Percentiles rank a stretch among this genome's conserved stretches.
phyloP scores from a whole-genome alignment of 2,113 vertebrate species.

The Cnemophilus loriae region DNA sequence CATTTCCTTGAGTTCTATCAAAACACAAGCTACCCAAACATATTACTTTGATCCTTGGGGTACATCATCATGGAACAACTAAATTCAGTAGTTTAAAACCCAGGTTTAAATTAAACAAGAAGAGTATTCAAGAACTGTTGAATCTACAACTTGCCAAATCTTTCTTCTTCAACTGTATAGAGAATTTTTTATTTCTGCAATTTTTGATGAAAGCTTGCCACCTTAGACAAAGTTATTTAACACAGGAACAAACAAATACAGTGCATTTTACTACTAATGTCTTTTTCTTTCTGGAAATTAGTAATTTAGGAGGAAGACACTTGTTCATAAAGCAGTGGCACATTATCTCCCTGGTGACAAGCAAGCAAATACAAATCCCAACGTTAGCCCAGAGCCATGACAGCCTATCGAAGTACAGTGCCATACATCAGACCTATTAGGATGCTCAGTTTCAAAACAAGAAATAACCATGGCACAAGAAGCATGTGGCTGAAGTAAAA shows the following conservation, averaged over 20 bases:
- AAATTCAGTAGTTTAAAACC: not conserved
- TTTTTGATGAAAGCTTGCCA: not conserved
- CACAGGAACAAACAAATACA: accelerated
- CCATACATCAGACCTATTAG: not conserved
- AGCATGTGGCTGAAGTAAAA: not conserved
- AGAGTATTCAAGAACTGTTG: not conserved
- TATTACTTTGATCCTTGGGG: not conserved
- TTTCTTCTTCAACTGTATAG: not conserved
- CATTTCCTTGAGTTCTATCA: not conserved
- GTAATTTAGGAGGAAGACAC: not conserved
- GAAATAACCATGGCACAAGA: not conserved
- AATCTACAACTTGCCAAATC: not conserved
- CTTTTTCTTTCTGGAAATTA: not conserved
- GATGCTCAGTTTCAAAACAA: not conserved
- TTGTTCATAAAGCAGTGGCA: not conserved
- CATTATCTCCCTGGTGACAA: not conserved
- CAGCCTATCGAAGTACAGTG: not conserved
- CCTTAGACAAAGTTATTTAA: not conserved
- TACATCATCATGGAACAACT: not conserved
- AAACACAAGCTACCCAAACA: not conserved
- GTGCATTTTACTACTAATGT: not conserved
- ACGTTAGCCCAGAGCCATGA: not conserved
- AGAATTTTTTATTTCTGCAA: not conserved
- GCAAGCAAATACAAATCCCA: not conserved
- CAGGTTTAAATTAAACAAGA: not conserved